Evolutionary conservation across 23 tunicate genomes (phyloP), one percentile per base, ranked within the genome.

Genomic region (Clavelina lepadiformis): DNA sequence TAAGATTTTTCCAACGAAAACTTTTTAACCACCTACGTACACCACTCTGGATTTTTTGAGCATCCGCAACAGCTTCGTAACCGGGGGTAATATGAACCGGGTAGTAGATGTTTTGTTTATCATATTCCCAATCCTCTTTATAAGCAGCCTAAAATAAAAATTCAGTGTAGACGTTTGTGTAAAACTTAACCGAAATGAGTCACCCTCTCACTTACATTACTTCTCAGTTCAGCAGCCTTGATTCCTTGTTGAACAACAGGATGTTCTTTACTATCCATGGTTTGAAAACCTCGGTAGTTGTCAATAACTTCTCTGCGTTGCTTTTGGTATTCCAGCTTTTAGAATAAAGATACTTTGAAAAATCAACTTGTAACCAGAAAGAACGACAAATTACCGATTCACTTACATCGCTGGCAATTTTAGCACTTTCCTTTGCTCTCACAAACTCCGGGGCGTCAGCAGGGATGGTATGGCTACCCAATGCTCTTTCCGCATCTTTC

Each of bases 61-160:
- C 78, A 33, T 75, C 83, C 18, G 74, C 79, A 41, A 57, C 5
- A 6, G 67, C 70, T 66, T 87, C 96, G 35, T 87, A 87, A 25
- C 77, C 88, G 8, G 96, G 96, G n/a, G 88, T 87, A 25, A 87
- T 76, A 35, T 87, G 96, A 46, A 68, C 96, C 0, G 96, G 96
- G 44, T 73, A 87, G 56, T 87, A 87, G 29, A 87, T 61, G 30
- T 54, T 35, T 58, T 86, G 80, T 71, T 89, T 89, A 52, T 89
- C 97, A 33, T 72, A 61, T 61, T 89, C 97, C 97, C 97, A 89
- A 28, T 89, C 89, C 38, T 81, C 97, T 31, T 45, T 80, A 59
- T 94, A 94, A 11, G 76, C 51, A 46, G 59, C 76, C 97, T 89
- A 69, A 38, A 35, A 19, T 31, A 68, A 23, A n/a, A 68, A 60